A percentile compares a stretch with the other conserved stretches of the same genome.
Conservation (phyloP, 1,140 invertebrate genomes). For the Platorchestia sp. region DNA sequence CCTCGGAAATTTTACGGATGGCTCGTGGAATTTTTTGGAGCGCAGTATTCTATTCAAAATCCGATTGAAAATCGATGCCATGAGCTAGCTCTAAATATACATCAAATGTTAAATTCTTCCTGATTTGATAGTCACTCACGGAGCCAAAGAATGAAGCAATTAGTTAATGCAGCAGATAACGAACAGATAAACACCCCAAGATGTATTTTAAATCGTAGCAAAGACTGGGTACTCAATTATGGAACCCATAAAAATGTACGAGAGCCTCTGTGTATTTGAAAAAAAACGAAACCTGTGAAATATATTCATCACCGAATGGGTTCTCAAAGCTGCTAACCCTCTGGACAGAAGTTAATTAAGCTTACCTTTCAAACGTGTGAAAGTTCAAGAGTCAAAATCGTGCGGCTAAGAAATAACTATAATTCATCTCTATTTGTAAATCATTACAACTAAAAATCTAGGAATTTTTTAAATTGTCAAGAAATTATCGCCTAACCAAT, state of each 20-base stretch:
- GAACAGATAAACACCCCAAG: too few relatives aligned
- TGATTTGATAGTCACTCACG: neutral
- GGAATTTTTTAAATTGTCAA: neutral
- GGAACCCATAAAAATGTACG: neutral
- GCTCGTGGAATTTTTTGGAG: neutral
- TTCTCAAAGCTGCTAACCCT: neutral
- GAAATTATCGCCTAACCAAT: neutral
- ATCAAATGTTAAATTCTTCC: neutral
- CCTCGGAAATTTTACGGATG: neutral
- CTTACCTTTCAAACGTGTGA: neutral
- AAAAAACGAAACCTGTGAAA: neutral
- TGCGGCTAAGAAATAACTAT: neutral
- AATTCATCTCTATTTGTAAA: neutral
- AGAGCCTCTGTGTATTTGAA: neutral
- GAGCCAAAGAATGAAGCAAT: neutral
- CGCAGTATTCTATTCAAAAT: neutral
- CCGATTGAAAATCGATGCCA: neutral
- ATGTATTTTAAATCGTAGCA: neutral
- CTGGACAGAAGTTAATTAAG: neutral
- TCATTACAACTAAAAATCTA: neutral
- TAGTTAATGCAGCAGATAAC: too few relatives aligned
- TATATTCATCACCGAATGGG: neutral
- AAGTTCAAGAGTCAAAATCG: neutral
- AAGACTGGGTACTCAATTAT: neutral
- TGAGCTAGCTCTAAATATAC: neutral